Evolutionary conservation across 2,113 vertebrate genomes (phyloP).

Genomic region (Cygnus atratus): DNA sequence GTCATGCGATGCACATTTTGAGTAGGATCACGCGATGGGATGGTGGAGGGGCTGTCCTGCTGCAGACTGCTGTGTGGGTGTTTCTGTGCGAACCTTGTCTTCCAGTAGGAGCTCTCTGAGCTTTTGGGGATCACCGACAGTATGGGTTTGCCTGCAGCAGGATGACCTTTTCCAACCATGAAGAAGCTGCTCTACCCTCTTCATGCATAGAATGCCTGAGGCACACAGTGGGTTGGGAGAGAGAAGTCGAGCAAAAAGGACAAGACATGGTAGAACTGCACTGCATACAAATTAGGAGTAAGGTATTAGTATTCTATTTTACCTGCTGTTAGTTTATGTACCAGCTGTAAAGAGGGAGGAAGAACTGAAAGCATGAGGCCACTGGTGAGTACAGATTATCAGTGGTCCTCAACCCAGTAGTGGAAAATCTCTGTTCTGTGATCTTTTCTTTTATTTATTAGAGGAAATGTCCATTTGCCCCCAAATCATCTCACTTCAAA

Average conservation of each 20-base stretch:
- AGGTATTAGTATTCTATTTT: background rate
- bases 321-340: background rate
- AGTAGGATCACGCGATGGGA: background rate
- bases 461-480: background rate
- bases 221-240: background rate
- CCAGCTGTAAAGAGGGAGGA: background rate
- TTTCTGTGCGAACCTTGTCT: background rate
- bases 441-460: background rate
- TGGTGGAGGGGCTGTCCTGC: background rate
- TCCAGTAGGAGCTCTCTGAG: background rate
- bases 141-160: background rate
- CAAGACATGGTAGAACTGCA: background rate
- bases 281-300: background rate
- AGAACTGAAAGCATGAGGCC: background rate
- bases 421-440: background rate
- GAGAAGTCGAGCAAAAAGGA: background rate
- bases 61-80: background rate
- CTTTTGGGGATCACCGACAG: background rate
- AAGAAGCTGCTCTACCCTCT: background rate
- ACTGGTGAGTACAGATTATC: background rate
- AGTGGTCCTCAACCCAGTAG: background rate
- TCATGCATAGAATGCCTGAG: rapidly evolving
- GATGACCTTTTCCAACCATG: background rate
- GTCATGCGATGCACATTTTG: background rate
- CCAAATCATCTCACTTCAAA: background rate